Evolutionary conservation across 2,113 vertebrate species (phyloP), one percentile per base, ranked within the genome.

Genomic region (Xiphias gladius): DNA sequence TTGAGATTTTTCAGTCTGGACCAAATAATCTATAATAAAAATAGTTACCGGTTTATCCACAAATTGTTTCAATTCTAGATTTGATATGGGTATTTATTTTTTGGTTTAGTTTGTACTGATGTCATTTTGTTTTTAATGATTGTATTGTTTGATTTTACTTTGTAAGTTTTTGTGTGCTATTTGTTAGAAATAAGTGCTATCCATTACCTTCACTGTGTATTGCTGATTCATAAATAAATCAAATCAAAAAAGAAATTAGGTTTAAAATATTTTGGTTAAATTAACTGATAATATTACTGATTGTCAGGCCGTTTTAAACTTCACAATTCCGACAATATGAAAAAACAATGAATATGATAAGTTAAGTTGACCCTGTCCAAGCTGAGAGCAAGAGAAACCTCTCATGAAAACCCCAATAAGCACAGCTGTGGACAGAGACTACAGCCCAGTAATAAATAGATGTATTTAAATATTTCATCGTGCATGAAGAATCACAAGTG

Each of bases 401-500:
- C 52, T 32, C 54, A n/a, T 26, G 22, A 76, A 63, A 73, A 39
- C n/a, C 14, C 66, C 52, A 7, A 5, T 24, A n/a, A 52, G 24
- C n/a, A 16, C 37, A 14, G n/a, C 37, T 35, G 37, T 64, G 73
- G 48, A 46, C 59, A 58, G 28, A 71, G 59, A 71, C 37, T 46
- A 32, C 24, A 16, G 10, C 30, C 50, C 52, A 7, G 41, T 67
- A 30, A 61, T 43, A 43, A 61, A 79, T 43, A 39, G 11, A 58
- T 26, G 52, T 13, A 3, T 58, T 70, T 50, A 48, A 76, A 82
- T 37, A 71, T 28, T 32, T 76, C 58, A 70, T 57, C 28, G 64
- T 65, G 50, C 71, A 16, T 64, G 57, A 79, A 70, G 58, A 58
- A 64, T 79, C 64, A 57, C 20, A 46, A 35, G 66, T 61, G 72